These are phyloP conservation scores for Mamestra configurata DNA, from an alignment of 1,140 invertebrate species.

Conservation along the genomic window DNA sequence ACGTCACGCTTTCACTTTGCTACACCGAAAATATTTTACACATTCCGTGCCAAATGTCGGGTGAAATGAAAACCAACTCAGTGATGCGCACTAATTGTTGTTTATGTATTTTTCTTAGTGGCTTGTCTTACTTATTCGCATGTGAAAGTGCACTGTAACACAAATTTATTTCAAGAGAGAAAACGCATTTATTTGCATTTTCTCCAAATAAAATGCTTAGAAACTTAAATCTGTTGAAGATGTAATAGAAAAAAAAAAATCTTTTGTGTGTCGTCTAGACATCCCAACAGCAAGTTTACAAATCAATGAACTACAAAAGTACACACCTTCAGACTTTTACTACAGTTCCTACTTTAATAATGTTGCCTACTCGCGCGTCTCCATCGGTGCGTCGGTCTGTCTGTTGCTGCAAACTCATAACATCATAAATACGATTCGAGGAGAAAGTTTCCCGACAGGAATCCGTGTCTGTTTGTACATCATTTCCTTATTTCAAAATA, in stretches of 20 bases:
- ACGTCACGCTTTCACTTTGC: slow-evolving; percentile 74
- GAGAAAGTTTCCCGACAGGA: slow-evolving; percentile 65
- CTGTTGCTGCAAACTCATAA: slow-evolving; percentile 59
- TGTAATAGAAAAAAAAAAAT: neutral
- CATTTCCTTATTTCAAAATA: slow-evolving; percentile 73
- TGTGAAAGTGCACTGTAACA: neutral
- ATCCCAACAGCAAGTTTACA: neutral
- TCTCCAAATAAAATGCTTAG: neutral
- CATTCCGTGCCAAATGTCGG: slow-evolving; percentile 56
- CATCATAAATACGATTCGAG: slow-evolving; percentile 61
- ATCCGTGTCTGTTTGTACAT: slow-evolving; percentile 66
- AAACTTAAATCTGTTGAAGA: neutral
- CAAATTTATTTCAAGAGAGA: neutral
- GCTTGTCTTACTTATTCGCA: neutral
- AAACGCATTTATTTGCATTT: neutral
- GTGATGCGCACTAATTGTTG: slow-evolving; percentile 46
- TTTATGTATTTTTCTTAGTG: neutral
- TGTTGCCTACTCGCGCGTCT: slow-evolving; percentile 17
- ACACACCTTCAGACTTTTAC: slow-evolving; percentile 23
- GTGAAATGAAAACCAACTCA: slow-evolving; percentile 52
- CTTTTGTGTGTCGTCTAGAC: slow-evolving; percentile 7
- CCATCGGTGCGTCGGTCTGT: slow-evolving; percentile 49
- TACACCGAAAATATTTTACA: slow-evolving; percentile 77
- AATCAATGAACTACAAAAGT: slow-evolving; percentile 28
- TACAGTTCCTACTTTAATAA: slow-evolving; percentile 36